Evolutionary conservation across 1,140 invertebrate genomes (phyloP).

Genomic region (Camponotus floridanus): DNA sequence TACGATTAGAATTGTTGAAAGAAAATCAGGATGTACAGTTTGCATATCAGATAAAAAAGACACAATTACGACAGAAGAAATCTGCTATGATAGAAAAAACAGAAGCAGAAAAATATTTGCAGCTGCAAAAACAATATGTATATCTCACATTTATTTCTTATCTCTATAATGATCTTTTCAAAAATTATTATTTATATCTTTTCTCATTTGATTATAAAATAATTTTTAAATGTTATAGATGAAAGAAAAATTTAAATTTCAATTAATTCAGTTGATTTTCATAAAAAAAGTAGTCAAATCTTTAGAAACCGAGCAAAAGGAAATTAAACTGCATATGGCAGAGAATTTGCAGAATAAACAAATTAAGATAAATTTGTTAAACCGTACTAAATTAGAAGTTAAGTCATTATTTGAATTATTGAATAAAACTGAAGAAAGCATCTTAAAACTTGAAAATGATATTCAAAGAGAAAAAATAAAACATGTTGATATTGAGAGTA

Average conservation of each 20-base stretch:
- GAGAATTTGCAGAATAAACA: constrained; percentile 92
- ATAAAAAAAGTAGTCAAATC: neutral
- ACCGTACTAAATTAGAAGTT: constrained; percentile 94
- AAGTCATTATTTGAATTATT: constrained; percentile 92
- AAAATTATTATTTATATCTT: neutral
- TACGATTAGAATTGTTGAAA: constrained; percentile 85
- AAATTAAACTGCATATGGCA: constrained; percentile 82
- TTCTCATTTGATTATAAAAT: neutral
- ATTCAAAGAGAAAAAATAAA: constrained; percentile 94
- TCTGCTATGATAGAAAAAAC: constrained; percentile 97
- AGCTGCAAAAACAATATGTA: constrained; percentile 95
- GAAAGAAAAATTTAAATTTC: constrained; percentile 19
- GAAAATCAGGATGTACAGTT: constrained; percentile 96
- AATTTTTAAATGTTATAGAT: constrained; percentile 18
- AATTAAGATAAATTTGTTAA: constrained; percentile 93
- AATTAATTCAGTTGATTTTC: constrained; percentile 22
- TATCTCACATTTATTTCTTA: constrained; percentile 67
- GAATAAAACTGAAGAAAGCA: constrained; percentile 94
- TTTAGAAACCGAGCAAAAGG: constrained; percentile 7
- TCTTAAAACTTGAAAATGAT: constrained; percentile 94
- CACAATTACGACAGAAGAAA: constrained; percentile 97
- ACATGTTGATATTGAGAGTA: constrained; percentile 96
- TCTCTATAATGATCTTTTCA: neutral
- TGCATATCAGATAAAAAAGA: constrained; percentile 91
- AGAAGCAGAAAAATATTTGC: constrained; percentile 97